These are phyloP conservation scores for Dryocosmus kuriphilus DNA, from an alignment of 2,888 invertebrate species.

Conservation along the genomic window DNA sequence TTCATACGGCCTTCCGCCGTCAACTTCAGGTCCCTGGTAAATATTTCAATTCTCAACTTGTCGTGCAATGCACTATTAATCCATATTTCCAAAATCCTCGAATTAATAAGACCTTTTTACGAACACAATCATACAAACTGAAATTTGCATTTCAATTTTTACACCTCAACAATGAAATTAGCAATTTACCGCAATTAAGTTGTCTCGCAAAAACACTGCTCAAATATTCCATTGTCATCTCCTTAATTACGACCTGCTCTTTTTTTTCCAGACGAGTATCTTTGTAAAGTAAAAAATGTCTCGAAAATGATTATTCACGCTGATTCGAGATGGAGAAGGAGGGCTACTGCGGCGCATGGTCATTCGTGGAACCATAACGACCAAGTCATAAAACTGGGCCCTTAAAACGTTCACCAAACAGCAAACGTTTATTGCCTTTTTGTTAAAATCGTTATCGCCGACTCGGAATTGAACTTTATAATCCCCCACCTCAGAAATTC, in stretches of 20 bases:
- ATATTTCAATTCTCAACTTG: too few species aligned
- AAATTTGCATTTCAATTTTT: conserved; percentile 21
- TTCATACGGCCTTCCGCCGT: too few species aligned
- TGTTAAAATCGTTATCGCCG: conserved; percentile 16
- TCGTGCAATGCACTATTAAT: too few species aligned
- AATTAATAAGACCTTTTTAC: not conserved
- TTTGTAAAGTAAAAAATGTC: conserved; percentile 35
- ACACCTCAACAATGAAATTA: not conserved
- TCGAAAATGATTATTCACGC: conserved; percentile 40
- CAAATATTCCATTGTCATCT: conserved; percentile 34
- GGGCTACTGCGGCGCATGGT: not conserved
- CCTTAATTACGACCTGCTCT: conserved; percentile 26
- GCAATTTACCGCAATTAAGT: conserved; percentile 12
- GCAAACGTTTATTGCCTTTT: conserved; percentile 15
- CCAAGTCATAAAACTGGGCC: conserved; percentile 21
- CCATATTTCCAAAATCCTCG: not conserved
- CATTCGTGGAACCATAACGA: conserved; percentile 33
- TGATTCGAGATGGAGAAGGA: conserved; percentile 13
- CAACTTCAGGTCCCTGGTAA: too few species aligned
- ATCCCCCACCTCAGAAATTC: not conserved
- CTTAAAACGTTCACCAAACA: conserved; percentile 27
- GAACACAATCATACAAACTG: not conserved
- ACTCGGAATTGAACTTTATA: conserved; percentile 18
- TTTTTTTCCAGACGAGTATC: conserved; percentile 19
- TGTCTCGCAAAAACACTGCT: not conserved